A percentile compares a stretch with the other conserved stretches of the same genome.
These are phyloP conservation scores for Epizoanthus fatuus DNA, from an alignment of 92 coral and sea anemone species.

Conservation along the genomic window DNA sequence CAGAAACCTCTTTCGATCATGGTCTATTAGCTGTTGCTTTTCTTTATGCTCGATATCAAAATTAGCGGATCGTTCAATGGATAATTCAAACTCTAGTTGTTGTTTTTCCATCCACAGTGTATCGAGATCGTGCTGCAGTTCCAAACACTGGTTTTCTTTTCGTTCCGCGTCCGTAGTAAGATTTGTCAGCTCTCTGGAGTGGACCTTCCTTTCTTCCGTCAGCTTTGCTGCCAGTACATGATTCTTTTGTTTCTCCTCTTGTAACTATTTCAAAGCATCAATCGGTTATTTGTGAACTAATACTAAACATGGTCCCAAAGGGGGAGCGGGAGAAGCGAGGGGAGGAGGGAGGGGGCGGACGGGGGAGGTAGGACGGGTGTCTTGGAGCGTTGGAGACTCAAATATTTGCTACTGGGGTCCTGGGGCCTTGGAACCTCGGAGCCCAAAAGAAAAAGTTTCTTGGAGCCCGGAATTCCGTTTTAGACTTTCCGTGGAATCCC, in stretches of 20 bases:
- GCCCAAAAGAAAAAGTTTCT: too few relatives aligned
- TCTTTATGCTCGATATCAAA: slow-evolving; percentile 1
- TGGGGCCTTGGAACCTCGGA: too few relatives aligned
- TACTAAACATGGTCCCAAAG: neutral
- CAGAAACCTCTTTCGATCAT: neutral
- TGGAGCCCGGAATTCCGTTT: too few relatives aligned
- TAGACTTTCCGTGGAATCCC: too few relatives aligned
- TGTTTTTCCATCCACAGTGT: slow-evolving; percentile 35
- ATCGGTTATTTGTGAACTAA: neutral
- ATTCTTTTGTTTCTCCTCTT: slow-evolving; percentile 13
- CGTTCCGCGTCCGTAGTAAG: slow-evolving; percentile 6
- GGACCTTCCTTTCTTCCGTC: slow-evolving; percentile 10
- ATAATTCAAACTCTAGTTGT: slow-evolving; percentile 33
- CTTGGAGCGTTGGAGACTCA: too few relatives aligned
- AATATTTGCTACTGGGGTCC: too few relatives aligned
- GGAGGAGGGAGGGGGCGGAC: too few relatives aligned
- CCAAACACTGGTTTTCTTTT: slow-evolving; percentile 27
- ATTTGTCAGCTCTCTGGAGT: slow-evolving; percentile 33
- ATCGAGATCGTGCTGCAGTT: slow-evolving; percentile 30
- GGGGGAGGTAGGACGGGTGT: too few relatives aligned
- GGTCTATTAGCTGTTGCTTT: neutral
- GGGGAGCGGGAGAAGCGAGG: too few relatives aligned
- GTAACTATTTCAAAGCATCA: neutral
- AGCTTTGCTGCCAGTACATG: slow-evolving; percentile 12
- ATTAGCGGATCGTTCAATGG: slow-evolving; percentile 16